Conservation (phyloP, 2,113 vertebrate genomes). For the Pao palembangensis region DNA sequence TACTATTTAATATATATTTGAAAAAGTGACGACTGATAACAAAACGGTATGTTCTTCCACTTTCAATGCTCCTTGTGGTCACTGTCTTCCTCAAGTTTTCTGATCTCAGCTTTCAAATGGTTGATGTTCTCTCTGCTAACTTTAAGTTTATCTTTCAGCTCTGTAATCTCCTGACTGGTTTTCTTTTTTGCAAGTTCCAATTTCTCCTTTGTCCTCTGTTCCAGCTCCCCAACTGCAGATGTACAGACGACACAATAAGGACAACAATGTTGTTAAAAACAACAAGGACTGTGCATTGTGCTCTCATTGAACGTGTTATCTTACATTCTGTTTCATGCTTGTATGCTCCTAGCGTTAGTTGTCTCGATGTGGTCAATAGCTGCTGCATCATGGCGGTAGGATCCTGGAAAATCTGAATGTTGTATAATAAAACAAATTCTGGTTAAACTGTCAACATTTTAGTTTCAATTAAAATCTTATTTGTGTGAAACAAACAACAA, state of each 20-base stretch:
- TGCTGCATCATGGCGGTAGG: constrained; percentile 99
- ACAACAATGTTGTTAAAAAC: neutral
- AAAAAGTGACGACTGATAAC: neutral
- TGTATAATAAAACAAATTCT: too few relatives aligned
- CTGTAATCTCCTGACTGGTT: constrained; percentile 95
- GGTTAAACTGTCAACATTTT: too few relatives aligned
- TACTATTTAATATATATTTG: neutral
- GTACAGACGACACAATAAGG: neutral
- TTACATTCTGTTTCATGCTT: constrained; percentile 99
- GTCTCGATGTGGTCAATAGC: constrained; percentile 91
- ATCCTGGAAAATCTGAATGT: constrained; percentile 92
- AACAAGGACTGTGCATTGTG: neutral
- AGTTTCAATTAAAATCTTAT: too few relatives aligned
- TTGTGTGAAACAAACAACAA: neutral
- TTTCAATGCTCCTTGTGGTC: constrained; percentile 94
- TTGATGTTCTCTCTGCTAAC: constrained; percentile 98
- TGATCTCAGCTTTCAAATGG: constrained; percentile 93
- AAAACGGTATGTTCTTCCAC: neutral
- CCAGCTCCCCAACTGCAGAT: constrained; percentile 86
- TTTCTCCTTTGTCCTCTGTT: constrained; percentile 94
- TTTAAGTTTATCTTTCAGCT: constrained; percentile 96
- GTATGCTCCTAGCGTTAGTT: constrained; percentile 93
- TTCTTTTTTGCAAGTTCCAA: constrained; percentile 94
- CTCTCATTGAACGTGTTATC: constrained; percentile 28
- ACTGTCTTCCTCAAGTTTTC: constrained; percentile 91